Evolutionary conservation across 2,113 vertebrate species (phyloP).

Genomic region (Natator depressus): DNA sequence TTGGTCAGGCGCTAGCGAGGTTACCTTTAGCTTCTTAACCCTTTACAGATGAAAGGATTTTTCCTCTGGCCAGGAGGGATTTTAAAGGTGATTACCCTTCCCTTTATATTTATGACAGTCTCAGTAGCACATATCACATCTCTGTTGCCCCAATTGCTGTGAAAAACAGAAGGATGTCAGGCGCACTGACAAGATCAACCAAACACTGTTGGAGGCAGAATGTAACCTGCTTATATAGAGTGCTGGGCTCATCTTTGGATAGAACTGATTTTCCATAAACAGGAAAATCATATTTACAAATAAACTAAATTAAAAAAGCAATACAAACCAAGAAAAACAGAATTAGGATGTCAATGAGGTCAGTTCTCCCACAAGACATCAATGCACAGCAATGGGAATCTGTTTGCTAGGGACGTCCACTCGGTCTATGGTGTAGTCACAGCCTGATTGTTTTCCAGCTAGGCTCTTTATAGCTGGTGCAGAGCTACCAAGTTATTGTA

Average conservation of each 20-base stretch:
- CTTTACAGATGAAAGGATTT: too few relatives aligned
- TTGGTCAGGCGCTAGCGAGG: too few relatives aligned
- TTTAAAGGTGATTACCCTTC: too few relatives aligned
- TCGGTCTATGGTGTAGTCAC: background rate
- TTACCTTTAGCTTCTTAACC: too few relatives aligned
- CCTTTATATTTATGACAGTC: too few relatives aligned
- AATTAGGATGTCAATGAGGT: background rate
- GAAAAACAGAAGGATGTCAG: background rate
- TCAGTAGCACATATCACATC: background rate
- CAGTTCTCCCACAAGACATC: background rate
- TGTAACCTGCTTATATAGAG: too few relatives aligned
- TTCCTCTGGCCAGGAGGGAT: too few relatives aligned
- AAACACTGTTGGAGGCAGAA: too few relatives aligned
- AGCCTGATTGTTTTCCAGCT: background rate
- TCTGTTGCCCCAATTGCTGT: background rate
- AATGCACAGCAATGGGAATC: background rate
- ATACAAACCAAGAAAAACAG: background rate
- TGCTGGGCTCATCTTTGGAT: background rate
- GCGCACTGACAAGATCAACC: too few relatives aligned
- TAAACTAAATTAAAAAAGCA: background rate
- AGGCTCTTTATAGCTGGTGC: conserved; percentile 15
- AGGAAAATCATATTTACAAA: background rate
- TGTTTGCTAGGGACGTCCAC: conserved; percentile 25
- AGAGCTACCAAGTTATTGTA: conserved; percentile 5
- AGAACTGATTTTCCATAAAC: background rate